Evolutionary conservation across 1,140 invertebrate genomes (phyloP), one percentile per base, ranked within the genome.

Genomic region (Meloidogyne floridensis): DNA sequence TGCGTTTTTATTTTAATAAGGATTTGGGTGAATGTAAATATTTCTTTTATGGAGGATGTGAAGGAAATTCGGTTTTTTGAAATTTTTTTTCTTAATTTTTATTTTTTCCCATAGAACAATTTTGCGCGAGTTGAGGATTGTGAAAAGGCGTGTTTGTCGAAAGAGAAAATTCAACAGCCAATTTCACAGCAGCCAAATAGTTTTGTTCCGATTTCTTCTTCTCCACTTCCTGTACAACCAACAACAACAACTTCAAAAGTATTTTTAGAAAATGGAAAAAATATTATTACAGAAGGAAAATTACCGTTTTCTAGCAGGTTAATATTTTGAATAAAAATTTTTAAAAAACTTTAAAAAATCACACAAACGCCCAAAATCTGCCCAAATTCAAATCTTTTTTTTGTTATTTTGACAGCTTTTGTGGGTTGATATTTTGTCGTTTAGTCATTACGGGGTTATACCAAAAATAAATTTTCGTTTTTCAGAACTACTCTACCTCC

Each of bases 81-180:
- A 32, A 32, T n/a, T 65, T 65, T 65, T 65, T 65, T 65, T 6
- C 6, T 7, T 65, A 13, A 13, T n/a, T 65, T n/a, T n/a, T 7
- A n/a, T 65, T 65, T 65, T 65, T 65, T 65, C 7, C n/a, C 7
- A n/a, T 6, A 93, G 9, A 96, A 96, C 87, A 92, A 94, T 87
- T 96, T 94, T 91, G 90, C 93, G 7, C 94, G 94, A 0, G 93
- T 93, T 85, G 95, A 96, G 88, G 93, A 94, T 75, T 96, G 95
- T 77, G 93, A 95, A 87, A 91, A 94, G 82, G 92, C 93, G 32
- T 96, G 95, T 86, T 47, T 47, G 83, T 7, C 11, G 15, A 47
- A 76, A 69, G 13, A 18, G 69, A 76, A 54, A 56, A 7, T 32
- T 15, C 10, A 43, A 15, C 18, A 18, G 32, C 9, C 47, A 8